Evolutionary conservation across 2,797 vertebrate species (phyloP).

Genomic region (Fringilla coelebs): DNA sequence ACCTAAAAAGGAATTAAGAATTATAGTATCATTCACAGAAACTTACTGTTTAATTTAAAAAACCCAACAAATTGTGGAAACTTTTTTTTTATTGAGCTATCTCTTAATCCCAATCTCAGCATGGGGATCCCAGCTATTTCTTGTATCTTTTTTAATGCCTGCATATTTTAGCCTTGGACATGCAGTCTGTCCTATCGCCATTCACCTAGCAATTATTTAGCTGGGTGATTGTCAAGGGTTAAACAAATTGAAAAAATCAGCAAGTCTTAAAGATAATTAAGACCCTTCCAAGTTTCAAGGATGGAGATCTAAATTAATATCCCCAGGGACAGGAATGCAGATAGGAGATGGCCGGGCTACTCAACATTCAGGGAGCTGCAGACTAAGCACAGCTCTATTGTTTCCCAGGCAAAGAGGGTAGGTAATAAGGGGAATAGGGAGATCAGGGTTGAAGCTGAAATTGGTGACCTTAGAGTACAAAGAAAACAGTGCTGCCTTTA

Average conservation of each 20-base stretch:
- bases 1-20: not conserved
- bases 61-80: accelerated
- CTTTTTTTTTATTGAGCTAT: not conserved
- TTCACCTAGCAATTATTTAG: not conserved
- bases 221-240: not conserved
- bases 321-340: not conserved
- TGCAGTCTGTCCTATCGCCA: not conserved
- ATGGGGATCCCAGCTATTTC: not conserved
- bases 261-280: not conserved
- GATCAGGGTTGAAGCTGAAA: not conserved
- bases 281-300: not conserved
- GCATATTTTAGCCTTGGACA: not conserved
- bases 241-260: not conserved
- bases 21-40: not conserved
- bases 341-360: not conserved
- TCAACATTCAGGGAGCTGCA: not conserved
- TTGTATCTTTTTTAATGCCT: not conserved
- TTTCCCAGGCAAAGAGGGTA: not conserved
- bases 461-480: not conserved
- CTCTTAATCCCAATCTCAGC: not conserved
- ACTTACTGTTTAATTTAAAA: not conserved
- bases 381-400: not conserved
- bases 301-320: not conserved
- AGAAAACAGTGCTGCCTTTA: not conserved
- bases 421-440: not conserved